Percentiles rank a stretch among this genome's conserved stretches.
Conservation (phyloP, 1,140 invertebrate species). For the Diorhabda carinulata region DNA sequence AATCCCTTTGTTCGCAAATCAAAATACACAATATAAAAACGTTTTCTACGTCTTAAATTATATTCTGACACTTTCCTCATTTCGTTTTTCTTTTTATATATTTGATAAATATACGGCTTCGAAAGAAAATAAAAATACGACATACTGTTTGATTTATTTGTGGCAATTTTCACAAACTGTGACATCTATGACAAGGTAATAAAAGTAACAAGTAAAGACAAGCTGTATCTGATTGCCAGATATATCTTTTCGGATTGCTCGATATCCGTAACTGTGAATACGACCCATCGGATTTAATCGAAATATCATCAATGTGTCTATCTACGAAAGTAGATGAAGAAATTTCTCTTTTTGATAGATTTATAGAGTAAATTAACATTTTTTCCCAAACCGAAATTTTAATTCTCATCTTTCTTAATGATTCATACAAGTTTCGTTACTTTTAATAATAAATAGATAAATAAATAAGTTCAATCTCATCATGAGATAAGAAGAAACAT, state of each 20-base stretch:
- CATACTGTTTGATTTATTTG: not conserved
- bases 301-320: too few species aligned
- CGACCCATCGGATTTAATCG: too few species aligned
- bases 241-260: not conserved
- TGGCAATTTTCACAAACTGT: not conserved
- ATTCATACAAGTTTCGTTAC: too few species aligned
- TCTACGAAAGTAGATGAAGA: too few species aligned
- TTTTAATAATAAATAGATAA: too few species aligned
- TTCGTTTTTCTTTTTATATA: not conserved
- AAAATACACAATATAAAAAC: not conserved
- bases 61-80: not conserved
- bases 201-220: slow-evolving; percentile 2
- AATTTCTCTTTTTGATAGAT: too few species aligned
- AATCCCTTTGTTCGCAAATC: not conserved
- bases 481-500: too few species aligned
- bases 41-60: not conserved
- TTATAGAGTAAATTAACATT: too few species aligned
- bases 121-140: not conserved
- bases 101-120: not conserved
- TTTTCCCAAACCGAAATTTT: too few species aligned
- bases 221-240: not conserved
- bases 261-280: not conserved
- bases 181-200: slow-evolving; percentile 2
- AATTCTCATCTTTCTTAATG: too few species aligned
- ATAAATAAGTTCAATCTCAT: too few species aligned